phyloP scores from a whole-genome alignment of 1,140 invertebrate species.

The Sitobion miscanthi region DNA sequence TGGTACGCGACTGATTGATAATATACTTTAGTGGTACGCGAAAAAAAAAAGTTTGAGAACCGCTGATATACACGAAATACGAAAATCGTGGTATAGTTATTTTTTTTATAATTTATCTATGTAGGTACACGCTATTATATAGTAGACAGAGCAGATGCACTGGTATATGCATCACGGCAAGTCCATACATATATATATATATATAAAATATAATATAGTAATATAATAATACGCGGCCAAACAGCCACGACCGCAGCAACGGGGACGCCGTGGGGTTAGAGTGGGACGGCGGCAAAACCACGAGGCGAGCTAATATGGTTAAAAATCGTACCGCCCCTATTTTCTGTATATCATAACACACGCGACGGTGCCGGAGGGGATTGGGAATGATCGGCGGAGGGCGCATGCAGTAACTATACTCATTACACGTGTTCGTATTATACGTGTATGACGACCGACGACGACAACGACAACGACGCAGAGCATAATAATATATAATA shows the following conservation, averaged over 20 bases:
- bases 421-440: slow-evolving; percentile 36
- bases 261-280: background rate
- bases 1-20: no score
- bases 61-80: background rate
- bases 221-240: background rate
- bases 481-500: slow-evolving; percentile 19
- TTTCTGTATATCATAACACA: background rate
- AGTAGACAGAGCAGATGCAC: background rate
- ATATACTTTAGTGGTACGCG: no score
- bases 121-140: background rate
- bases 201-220: background rate
- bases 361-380: background rate
- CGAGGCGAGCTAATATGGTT: slow-evolving; percentile 27
- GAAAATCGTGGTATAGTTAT: background rate
- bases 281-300: background rate
- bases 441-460: slow-evolving; percentile 14
- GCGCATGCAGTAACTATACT: background rate
- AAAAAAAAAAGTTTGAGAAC: no score
- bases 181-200: background rate
- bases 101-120: background rate
- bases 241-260: background rate
- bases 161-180: background rate
- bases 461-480: slow-evolving; percentile 3
- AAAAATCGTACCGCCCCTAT: slow-evolving; percentile 42
- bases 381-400: slow-evolving; percentile 2